Evolutionary conservation across 2,113 vertebrate genomes (phyloP).

Genomic region (Cheilinus undulatus): DNA sequence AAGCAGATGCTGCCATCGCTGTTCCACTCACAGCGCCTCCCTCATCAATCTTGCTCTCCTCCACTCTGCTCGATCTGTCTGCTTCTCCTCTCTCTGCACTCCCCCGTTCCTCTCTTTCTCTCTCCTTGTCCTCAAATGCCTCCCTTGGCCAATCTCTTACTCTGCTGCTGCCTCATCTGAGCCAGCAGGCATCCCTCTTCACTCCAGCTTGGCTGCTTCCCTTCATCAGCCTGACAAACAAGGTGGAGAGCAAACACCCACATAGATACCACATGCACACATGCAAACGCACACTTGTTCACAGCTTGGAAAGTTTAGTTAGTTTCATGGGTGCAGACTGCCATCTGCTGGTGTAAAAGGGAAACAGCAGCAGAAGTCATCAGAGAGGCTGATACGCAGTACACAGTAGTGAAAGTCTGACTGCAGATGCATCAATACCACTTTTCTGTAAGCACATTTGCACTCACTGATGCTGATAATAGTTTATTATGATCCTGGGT

Average conservation of each 20-base stretch:
- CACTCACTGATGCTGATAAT: no score
- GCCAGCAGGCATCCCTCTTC: constrained; percentile 53
- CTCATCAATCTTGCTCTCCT: constrained; percentile 57
- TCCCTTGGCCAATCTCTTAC: constrained; percentile 37
- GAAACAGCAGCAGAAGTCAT: neutral
- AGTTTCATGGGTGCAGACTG: constrained; percentile 42
- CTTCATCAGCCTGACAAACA: constrained; percentile 63
- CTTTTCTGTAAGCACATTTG: no score
- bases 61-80: constrained; percentile 34
- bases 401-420: neutral
- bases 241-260: constrained; percentile 42
- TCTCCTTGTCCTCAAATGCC: constrained; percentile 56
- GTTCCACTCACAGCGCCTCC: constrained; percentile 40
- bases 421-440: no score
- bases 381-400: neutral
- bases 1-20: constrained; percentile 65
- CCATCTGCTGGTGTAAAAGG: constrained; percentile 67
- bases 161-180: constrained; percentile 21
- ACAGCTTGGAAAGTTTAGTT: neutral
- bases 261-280: constrained; percentile 24
- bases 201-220: constrained; percentile 26
- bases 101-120: constrained; percentile 41
- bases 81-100: constrained; percentile 38
- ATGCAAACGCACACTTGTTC: constrained; percentile 18
- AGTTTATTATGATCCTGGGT: no score